Evolutionary conservation across 2,888 invertebrate species (phyloP).

Genomic region (Cataglyphis rosenhaueri): DNA sequence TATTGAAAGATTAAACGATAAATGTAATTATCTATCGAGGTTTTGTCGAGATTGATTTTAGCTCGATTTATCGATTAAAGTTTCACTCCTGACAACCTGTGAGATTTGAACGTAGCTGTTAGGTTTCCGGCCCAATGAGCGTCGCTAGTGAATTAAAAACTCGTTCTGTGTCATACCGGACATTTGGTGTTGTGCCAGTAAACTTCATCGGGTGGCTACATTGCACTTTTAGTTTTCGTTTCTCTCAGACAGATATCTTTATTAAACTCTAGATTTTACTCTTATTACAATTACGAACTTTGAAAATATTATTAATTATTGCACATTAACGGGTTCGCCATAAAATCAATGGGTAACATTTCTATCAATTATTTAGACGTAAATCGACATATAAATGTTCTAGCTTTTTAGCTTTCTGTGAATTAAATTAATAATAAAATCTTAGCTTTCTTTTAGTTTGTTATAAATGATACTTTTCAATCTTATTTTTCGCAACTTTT

Average conservation of each 20-base stretch:
- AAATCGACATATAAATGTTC: neutral
- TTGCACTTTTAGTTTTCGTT: slow-evolving; percentile 40
- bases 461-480: neutral
- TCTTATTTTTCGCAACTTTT: neutral
- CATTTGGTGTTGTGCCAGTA: slow-evolving; percentile 61
- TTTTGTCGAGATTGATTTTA: slow-evolving; percentile 35
- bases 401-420: neutral
- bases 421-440: slow-evolving; percentile 15
- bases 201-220: slow-evolving; percentile 50
- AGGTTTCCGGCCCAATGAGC: slow-evolving; percentile 20
- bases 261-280: neutral
- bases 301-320: slow-evolving; percentile 3
- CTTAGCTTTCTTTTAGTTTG: neutral
- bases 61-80: slow-evolving; percentile 1
- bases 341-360: neutral
- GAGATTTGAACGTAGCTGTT: slow-evolving; percentile 32
- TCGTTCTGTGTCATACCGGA: slow-evolving; percentile 29
- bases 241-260: slow-evolving; percentile 23
- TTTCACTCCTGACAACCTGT: slow-evolving; percentile 20
- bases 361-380: neutral
- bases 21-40: neutral
- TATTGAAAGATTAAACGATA: neutral
- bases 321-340: neutral
- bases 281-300: slow-evolving; percentile 4
- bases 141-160: slow-evolving; percentile 67